phyloP scores from a whole-genome alignment of 2,113 vertebrate genomes.

The Nesogale talazaci region DNA sequence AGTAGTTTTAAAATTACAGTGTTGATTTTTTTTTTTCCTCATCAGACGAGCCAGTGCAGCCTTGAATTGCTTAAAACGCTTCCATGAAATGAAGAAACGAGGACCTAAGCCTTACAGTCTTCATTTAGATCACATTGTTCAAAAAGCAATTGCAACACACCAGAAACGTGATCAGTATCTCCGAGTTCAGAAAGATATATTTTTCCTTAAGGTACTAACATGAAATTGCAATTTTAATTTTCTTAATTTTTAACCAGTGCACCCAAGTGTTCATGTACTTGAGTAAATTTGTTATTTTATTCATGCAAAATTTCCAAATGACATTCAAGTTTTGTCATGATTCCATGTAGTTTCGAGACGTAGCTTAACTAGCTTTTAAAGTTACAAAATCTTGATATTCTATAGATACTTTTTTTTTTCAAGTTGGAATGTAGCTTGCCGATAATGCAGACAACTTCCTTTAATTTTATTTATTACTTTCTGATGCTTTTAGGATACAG shows the following conservation, averaged over 20 bases:
- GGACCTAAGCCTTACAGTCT: slow-evolving; percentile 97
- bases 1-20: slow-evolving; percentile 21
- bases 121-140: slow-evolving; percentile 97
- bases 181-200: slow-evolving; percentile 95
- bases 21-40: slow-evolving; percentile 53
- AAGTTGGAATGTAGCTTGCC: slow-evolving; percentile 13
- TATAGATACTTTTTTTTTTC: slow-evolving; percentile 15
- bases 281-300: slow-evolving; percentile 36
- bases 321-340: slow-evolving; percentile 41
- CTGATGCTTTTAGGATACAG: slow-evolving; percentile 91
- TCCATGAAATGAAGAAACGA: slow-evolving; percentile 98
- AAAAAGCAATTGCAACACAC: slow-evolving; percentile 93
- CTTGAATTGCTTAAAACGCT: slow-evolving; percentile 96
- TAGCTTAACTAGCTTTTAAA: slow-evolving; percentile 45
- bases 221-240: slow-evolving; percentile 18
- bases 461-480: slow-evolving; percentile 42
- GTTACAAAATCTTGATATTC: background rate
- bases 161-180: slow-evolving; percentile 94
- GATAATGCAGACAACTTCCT: background rate
- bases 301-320: slow-evolving; percentile 31
- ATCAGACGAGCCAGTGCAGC: slow-evolving; percentile 96
- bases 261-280: background rate
- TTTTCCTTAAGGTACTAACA: slow-evolving; percentile 93
- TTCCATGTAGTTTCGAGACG: background rate
- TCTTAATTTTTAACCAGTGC: slow-evolving; percentile 28